Evolutionary conservation across 2,797 vertebrate species (phyloP), one percentile per base, ranked within the genome.

Genomic region (Momotus momota): DNA sequence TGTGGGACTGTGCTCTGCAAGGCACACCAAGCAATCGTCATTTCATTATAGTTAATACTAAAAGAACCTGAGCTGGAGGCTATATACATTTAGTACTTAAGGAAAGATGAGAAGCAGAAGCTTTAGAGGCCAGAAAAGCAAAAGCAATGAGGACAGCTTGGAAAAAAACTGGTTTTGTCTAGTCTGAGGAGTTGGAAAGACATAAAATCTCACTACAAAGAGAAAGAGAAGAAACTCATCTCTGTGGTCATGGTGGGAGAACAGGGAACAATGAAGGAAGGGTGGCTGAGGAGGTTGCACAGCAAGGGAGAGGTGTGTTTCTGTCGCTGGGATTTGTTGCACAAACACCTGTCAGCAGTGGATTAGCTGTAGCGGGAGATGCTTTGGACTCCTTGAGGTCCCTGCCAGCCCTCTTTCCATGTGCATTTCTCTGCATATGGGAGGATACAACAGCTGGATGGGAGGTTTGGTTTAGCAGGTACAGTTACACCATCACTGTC

Each of bases 291-390:
- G 26, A 67, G 22, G 33, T 21, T 71, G 45, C 38, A 14, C 0
- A 3, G 21, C 9, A 8, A 58, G 12, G 8, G 46, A 70, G 6
- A 33, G 35, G 16, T 6, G 40, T 33, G 33, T 65, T n/a, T 65
- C 35, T 78, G 18, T 61, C 6, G 0, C 52, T 58, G n/a, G 35
- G 26, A 83, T 7, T 0, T 72, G 57, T 71, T 52, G 51, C 65
- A 65, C 52, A 60, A 51, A 78, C 89, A 94, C 72, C 65, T 94
- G 82, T 84, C 69, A 69, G 61, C 65, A 83, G 58, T 38, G 54
- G 88, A 94, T 95, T 93, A 95, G 49, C 88, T 96, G 61, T 35
- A 67, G 41, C 26, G 41, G 60, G 29, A 83, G 41, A 78, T 43
- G 52, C 38, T 93, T 94, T 69, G 85, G 51, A 41, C 51, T 80